A percentile compares a stretch with the other conserved stretches of the same genome.
Evolutionary conservation across 2,113 vertebrate species (phyloP).

Genomic region (Taurulus bubalis): DNA sequence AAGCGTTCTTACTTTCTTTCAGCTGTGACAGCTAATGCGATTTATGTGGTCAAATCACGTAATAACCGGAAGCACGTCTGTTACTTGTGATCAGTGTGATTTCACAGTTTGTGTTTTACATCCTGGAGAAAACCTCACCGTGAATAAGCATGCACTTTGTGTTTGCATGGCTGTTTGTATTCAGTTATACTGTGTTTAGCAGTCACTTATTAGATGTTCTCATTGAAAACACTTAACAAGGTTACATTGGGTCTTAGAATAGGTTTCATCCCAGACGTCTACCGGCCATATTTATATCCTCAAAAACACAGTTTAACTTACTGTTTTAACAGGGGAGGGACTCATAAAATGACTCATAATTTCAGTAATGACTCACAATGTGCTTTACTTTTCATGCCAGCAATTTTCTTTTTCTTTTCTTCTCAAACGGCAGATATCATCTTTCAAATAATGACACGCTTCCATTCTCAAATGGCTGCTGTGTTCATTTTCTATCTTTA

Average conservation of each 20-base stretch:
- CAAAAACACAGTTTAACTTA: slow-evolving; percentile 8
- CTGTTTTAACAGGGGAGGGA: slow-evolving; percentile 54
- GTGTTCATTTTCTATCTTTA: slow-evolving; percentile 34
- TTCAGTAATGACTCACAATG: slow-evolving; percentile 73
- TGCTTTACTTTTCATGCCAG: slow-evolving; percentile 46
- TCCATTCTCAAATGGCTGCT: slow-evolving; percentile 22
- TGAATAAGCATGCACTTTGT: not conserved
- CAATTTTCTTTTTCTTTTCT: slow-evolving; percentile 9
- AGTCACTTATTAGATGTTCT: not conserved
- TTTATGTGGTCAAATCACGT: slow-evolving; percentile 44
- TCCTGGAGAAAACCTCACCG: slow-evolving; percentile 5
- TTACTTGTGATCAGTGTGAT: not conserved
- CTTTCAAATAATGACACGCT: slow-evolving; percentile 60
- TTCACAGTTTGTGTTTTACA: slow-evolving; percentile 27
- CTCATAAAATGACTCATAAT: slow-evolving; percentile 69
- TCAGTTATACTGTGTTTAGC: not conserved
- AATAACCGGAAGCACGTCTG: slow-evolving; percentile 43
- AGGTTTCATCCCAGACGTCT: not conserved
- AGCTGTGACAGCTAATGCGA: slow-evolving; percentile 39
- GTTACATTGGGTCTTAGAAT: not conserved
- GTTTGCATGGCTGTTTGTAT: not conserved
- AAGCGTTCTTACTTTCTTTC: slow-evolving; percentile 17
- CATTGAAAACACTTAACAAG: not conserved
- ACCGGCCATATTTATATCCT: not conserved
- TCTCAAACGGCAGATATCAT: slow-evolving; percentile 38